These are phyloP conservation scores for Dryomyza anilis DNA, from an alignment of 2,888 invertebrate genomes.

Conservation along the genomic window DNA sequence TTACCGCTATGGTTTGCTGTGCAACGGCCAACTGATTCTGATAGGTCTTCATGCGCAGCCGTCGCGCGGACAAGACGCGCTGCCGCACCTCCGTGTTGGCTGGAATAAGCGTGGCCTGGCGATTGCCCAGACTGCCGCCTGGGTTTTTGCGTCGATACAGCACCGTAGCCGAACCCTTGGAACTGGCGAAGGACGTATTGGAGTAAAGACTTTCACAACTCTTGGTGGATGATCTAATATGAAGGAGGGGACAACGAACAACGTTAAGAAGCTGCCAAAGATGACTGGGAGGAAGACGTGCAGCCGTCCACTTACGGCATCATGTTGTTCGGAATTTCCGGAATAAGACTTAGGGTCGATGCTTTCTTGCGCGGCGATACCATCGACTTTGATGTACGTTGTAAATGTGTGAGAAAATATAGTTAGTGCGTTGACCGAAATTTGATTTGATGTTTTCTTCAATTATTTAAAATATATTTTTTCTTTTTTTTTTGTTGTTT, in stretches of 20 bases:
- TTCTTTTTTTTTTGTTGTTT: neutral
- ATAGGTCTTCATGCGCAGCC: conserved; percentile 74
- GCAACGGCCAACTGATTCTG: conserved; percentile 82
- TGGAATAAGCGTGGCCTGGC: conserved; percentile 48
- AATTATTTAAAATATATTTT: neutral
- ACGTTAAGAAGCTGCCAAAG: too few species aligned
- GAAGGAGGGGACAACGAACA: neutral
- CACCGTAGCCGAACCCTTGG: conserved; percentile 54
- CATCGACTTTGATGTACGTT: conserved; percentile 32
- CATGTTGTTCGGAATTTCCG: conserved; percentile 63
- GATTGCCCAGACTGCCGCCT: conserved; percentile 30
- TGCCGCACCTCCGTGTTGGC: conserved; percentile 63
- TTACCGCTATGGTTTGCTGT: conserved; percentile 76
- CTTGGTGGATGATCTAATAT: conserved; percentile 53
- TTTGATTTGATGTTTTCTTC: neutral
- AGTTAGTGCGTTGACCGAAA: neutral
- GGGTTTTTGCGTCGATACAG: conserved; percentile 50
- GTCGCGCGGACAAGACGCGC: conserved; percentile 77
- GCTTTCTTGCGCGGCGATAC: conserved; percentile 54
- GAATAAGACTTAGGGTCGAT: conserved; percentile 64
- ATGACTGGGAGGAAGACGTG: neutral
- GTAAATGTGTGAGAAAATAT: neutral
- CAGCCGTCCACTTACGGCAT: conserved; percentile 52
- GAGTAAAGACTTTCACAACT: conserved; percentile 62
- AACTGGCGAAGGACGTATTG: conserved; percentile 52